phyloP scores from a whole-genome alignment of 2,888 invertebrate genomes.

The Matsumyia berberina region DNA sequence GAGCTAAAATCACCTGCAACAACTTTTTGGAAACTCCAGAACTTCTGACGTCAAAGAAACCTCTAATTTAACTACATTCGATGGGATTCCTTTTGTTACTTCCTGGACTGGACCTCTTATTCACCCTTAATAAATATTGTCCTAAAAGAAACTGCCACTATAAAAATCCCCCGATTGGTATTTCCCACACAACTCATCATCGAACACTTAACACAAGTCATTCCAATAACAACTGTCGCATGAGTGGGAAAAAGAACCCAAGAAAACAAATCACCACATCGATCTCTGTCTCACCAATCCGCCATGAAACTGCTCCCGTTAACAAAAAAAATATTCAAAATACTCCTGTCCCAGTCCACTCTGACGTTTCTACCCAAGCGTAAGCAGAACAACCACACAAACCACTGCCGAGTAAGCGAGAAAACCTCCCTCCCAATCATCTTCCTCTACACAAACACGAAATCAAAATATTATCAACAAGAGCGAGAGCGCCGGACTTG shows the following conservation, averaged over 20 bases:
- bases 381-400: conserved; percentile 1
- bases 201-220: conserved; percentile 20
- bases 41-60: neutral
- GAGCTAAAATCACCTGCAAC: no score
- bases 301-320: conserved; percentile 23
- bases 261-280: conserved; percentile 55
- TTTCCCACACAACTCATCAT: conserved; percentile 21
- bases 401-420: conserved; percentile 6
- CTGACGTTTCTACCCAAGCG: conserved; percentile 9
- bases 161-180: conserved; percentile 7
- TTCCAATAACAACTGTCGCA: conserved; percentile 27
- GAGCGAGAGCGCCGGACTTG: conserved; percentile 60
- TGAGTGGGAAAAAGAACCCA: conserved; percentile 48
- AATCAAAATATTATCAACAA: conserved; percentile 68
- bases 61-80: no score
- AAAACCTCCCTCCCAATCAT: conserved; percentile 1
- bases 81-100: no score
- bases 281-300: conserved; percentile 13
- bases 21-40: no score
- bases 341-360: conserved; percentile 3
- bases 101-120: no score
- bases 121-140: neutral
- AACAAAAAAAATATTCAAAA: neutral
- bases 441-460: conserved; percentile 21
- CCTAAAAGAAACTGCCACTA: neutral